These are phyloP conservation scores for Luperina testacea DNA, from an alignment of 2,888 invertebrate genomes.

Conservation along the genomic window DNA sequence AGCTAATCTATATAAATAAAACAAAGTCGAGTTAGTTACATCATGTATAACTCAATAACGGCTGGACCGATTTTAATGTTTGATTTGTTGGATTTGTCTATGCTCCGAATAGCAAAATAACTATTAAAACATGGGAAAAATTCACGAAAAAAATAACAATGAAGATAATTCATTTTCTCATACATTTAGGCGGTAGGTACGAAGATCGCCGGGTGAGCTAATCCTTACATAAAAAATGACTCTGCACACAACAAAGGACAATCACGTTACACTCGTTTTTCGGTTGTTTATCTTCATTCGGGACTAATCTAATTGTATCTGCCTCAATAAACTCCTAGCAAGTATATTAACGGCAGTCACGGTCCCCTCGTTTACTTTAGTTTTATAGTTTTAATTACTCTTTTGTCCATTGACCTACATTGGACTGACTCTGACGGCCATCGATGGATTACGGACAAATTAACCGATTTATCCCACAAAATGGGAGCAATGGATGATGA, in stretches of 20 bases:
- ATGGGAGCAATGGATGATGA: neutral
- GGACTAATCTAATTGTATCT: constrained; percentile 40
- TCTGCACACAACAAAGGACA: neutral
- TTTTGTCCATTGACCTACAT: constrained; percentile 39
- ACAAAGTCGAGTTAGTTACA: too few species aligned
- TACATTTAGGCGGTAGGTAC: too few species aligned
- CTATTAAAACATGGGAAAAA: too few species aligned
- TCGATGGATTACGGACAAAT: constrained; percentile 26
- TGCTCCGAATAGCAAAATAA: too few species aligned
- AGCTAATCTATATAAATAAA: too few species aligned
- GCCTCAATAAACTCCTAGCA: constrained; percentile 23
- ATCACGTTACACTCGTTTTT: constrained; percentile 1
- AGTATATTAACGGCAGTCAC: constrained; percentile 22
- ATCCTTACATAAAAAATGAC: neutral
- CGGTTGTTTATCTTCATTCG: constrained; percentile 33
- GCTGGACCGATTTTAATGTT: too few species aligned
- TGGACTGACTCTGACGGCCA: neutral
- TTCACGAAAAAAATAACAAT: too few species aligned
- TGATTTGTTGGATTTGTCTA: too few species aligned
- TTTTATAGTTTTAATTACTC: constrained; percentile 53
- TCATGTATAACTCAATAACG: too few species aligned
- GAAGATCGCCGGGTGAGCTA: too few species aligned
- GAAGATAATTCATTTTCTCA: too few species aligned
- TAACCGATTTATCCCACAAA: neutral
- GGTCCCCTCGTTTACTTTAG: constrained; percentile 24